These are phyloP conservation scores for Apocrypta bakeri DNA, from an alignment of 1,140 invertebrate genomes.

Conservation along the genomic window DNA sequence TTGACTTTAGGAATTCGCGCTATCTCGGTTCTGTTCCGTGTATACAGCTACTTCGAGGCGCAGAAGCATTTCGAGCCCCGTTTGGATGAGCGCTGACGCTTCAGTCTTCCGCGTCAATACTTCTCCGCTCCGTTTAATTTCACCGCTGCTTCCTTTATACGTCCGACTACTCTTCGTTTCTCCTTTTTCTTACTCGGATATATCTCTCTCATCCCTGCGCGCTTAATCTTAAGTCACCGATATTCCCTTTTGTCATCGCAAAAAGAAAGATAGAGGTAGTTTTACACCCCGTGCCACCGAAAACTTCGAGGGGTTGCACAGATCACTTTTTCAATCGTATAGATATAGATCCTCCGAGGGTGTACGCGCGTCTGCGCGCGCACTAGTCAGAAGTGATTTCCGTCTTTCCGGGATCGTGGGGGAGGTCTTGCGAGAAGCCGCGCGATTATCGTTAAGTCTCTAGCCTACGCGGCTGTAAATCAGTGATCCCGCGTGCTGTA, in stretches of 20 bases:
- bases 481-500: background rate
- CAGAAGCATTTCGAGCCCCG: conserved; percentile 9
- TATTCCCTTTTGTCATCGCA: background rate
- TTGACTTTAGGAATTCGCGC: background rate
- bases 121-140: conserved; percentile 23
- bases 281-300: too few species aligned
- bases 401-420: background rate
- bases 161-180: background rate
- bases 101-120: conserved; percentile 28
- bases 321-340: background rate
- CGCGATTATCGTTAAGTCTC: background rate
- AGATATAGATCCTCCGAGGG: too few species aligned
- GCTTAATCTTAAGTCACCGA: background rate
- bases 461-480: background rate
- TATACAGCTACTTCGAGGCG: background rate
- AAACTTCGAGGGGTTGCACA: too few species aligned
- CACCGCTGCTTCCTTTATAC: background rate
- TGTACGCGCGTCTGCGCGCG: too few species aligned
- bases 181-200: background rate
- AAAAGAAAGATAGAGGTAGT: background rate
- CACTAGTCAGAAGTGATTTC: background rate
- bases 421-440: background rate
- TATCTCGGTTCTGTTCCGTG: background rate
- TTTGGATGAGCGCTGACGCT: conserved; percentile 28
- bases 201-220: background rate